Percentiles rank a stretch among this genome's conserved stretches.
These are phyloP conservation scores for Pentamera pediparva DNA, from an alignment of 53 echinoderm and acorn worm genomes.

Conservation along the genomic window DNA sequence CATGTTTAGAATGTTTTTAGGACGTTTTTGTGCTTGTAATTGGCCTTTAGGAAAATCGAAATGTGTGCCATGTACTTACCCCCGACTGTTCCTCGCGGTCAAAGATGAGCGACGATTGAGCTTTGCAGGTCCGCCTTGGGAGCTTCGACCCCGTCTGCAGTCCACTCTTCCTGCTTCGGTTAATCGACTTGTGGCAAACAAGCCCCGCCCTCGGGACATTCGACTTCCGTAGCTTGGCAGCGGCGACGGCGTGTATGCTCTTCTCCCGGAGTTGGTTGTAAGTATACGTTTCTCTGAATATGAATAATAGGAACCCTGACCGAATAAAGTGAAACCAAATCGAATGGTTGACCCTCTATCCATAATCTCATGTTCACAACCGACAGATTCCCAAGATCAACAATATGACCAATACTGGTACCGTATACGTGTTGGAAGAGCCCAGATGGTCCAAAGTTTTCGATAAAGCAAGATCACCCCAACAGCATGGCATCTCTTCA, in stretches of 20 bases:
- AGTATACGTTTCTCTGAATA: conserved; percentile 8
- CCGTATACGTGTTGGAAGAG: too few species aligned
- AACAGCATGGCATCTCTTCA: too few species aligned
- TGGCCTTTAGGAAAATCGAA: not conserved
- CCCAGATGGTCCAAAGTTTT: too few species aligned
- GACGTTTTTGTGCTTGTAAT: too few species aligned
- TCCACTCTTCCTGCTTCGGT: not conserved
- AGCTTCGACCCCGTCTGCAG: conserved; percentile 4
- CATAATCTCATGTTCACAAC: too few species aligned
- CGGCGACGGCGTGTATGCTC: not conserved
- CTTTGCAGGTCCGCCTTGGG: not conserved
- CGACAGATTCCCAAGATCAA: too few species aligned
- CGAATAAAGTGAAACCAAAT: not conserved
- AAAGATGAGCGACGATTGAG: not conserved
- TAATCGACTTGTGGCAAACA: conserved; percentile 14
- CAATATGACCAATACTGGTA: too few species aligned
- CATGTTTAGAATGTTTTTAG: too few species aligned
- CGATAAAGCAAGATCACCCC: too few species aligned
- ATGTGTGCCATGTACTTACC: not conserved
- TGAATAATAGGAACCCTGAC: not conserved
- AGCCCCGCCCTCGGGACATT: conserved; percentile 10
- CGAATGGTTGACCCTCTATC: too few species aligned
- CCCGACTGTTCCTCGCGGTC: not conserved
- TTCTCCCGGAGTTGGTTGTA: conserved; percentile 1
- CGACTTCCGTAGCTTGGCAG: conserved; percentile 11